Evolutionary conservation across 1,140 invertebrate genomes (phyloP), one percentile per base, ranked within the genome.

Genomic region (Choristoneura fumiferana): DNA sequence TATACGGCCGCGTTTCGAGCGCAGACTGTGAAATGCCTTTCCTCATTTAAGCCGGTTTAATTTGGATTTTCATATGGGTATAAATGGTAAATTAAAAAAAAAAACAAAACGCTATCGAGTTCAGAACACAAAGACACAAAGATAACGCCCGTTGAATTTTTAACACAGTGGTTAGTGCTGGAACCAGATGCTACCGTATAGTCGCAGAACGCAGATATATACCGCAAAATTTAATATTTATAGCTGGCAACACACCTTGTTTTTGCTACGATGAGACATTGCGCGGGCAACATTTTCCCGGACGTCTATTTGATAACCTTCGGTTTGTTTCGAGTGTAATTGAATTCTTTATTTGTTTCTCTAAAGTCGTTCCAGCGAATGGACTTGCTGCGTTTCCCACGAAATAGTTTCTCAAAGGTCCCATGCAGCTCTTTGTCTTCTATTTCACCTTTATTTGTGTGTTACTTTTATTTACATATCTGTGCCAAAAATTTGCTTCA

Each of bases 141-240:
- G 70, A 81, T 80, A 80, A 77, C 73, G 70, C 67, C 53, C 60
- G 55, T 38, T 84, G 79, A 84, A 84, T 82, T 84, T 82, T 82
- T 84, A 84, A 84, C 63, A 49, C 39, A 57, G 59, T 71, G 67
- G 77, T 84, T 84, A 81, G 76, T 81, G 77, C 61, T 67, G 69
- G 63, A 75, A 71, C 67, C 78, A 81, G 69, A 78, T 82, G 74
- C 69, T 77, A 65, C 75, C 65, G 71, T 70, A 69, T 76, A 75
- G 67, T 75, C 68, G 67, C 74, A 73, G 73, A 76, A 29, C 22
- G 22, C 22, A 29, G 22, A 29, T 29, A 29, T 43, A 80, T 75
- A 76, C 60, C 69, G 65, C 65, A 73, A n/a, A 73, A 82, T 84
- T 81, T 82, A 84, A 82, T 82, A 82, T 84, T 84, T 82, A 84